Base-by-base conservation (phyloP, 2,113 vertebrate species). In the Microtus ochrogaster region DNA sequence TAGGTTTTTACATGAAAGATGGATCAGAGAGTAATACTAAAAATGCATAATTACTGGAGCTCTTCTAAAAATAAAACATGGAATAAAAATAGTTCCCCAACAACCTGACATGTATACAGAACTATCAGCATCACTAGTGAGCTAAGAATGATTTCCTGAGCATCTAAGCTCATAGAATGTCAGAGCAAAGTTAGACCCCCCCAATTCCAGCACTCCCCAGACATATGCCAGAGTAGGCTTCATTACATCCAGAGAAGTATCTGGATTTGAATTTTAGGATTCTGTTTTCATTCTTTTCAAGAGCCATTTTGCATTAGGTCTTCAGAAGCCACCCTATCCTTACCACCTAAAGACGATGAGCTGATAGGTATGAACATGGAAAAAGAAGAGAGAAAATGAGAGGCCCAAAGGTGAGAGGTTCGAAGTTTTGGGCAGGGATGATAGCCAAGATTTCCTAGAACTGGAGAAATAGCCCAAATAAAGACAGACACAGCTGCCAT, bases 71-170 rank as follows among this genome's bases (percentile, higher is more conserved):
- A 41, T 73, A 89, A 26, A 76, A 81, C n/a, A 84, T n/a, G 17
- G 30, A 95, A 95, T 63, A 93, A 11, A 97, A 96, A 97, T 89
- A 94, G 97, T 91, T 98, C 91, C 92, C 96, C 63, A 95, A 10
- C 5, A 70, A 65, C 92, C 39, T 90, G 95, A 28, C 90, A 70
- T 61, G 86, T 65, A 47, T 74, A 74, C 47, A 47, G 7, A 21
- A 72, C 22, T 58, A 49, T 49, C 28, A n/a, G 24, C 21, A 73
- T 28, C 5, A 17, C 4, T 58, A 6, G 9, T 52, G 41, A 77
- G 58, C 7, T 16, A 76, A 16, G 24, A 49, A 3, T 65, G 17
- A 9, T 3, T 6, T 1, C 0, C 3, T 49, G 16, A 26, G 19
- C 3, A 0, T 14, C 41, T 63, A 2, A 26, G 52, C 72, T 61